These are phyloP conservation scores for Scrobipalpa costella DNA, from an alignment of 2,888 invertebrate genomes.

Conservation along the genomic window DNA sequence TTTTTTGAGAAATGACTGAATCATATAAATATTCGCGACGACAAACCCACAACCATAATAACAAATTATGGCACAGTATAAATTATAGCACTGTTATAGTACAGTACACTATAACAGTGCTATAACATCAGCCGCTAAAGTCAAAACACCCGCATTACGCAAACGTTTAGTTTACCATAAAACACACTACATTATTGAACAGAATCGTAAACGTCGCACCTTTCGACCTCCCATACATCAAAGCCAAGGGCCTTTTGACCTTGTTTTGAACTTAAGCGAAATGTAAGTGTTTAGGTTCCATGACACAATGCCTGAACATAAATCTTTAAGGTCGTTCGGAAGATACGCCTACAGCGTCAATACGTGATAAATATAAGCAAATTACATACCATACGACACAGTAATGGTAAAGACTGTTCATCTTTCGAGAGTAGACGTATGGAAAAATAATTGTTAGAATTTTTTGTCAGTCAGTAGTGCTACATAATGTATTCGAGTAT, in stretches of 20 bases:
- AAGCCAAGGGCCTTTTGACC: conserved; percentile 23
- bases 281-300: neutral
- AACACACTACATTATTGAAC: conserved; percentile 22
- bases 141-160: conserved; percentile 23
- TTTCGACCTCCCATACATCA: conserved; percentile 27
- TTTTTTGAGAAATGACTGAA: neutral
- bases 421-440: neutral
- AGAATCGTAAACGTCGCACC: conserved; percentile 13
- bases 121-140: conserved; percentile 29
- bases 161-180: conserved; percentile 24
- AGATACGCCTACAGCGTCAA: neutral
- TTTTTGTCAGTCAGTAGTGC: neutral
- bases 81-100: conserved; percentile 51
- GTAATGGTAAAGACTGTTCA: neutral
- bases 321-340: conserved; percentile 3
- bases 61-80: conserved; percentile 47
- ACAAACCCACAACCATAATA: conserved; percentile 41
- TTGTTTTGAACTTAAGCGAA: conserved; percentile 27
- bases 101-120: conserved; percentile 33
- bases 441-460: neutral
- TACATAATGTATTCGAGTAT: conserved; percentile 1
- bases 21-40: neutral
- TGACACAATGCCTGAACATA: conserved; percentile 6
- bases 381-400: conserved; percentile 8
- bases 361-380: conserved; percentile 3